phyloP scores from a whole-genome alignment of 2,113 vertebrate species.

The Globicephala melas region DNA sequence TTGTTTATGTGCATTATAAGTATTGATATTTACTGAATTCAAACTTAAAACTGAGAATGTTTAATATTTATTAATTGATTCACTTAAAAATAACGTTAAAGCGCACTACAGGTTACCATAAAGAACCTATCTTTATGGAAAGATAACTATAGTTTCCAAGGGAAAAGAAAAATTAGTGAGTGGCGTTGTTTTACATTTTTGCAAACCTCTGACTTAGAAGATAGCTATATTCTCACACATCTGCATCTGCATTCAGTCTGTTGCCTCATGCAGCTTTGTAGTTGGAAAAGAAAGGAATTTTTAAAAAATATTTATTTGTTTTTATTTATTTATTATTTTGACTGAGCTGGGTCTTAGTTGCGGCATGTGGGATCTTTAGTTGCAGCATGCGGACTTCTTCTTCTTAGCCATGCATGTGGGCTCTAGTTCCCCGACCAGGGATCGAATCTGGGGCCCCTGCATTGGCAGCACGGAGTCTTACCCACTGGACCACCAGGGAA shows the following conservation, averaged over 20 bases:
- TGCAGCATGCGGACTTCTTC: too few relatives aligned
- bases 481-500: too few relatives aligned
- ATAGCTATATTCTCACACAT: slow-evolving; percentile 1
- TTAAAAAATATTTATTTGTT: too few relatives aligned
- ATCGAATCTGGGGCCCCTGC: too few relatives aligned
- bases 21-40: neutral
- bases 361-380: too few relatives aligned
- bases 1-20: neutral
- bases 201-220: slow-evolving; percentile 28
- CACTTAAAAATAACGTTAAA: slow-evolving; percentile 39
- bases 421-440: too few relatives aligned
- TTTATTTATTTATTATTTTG: too few relatives aligned
- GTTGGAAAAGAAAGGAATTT: neutral
- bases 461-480: too few relatives aligned
- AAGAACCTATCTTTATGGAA: slow-evolving; percentile 33
- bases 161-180: neutral
- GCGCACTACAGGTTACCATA: neutral
- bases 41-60: neutral
- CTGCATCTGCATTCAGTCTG: neutral
- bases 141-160: neutral
- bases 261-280: neutral
- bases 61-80: neutral
- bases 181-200: slow-evolving; percentile 35
- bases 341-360: too few relatives aligned
- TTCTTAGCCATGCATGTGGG: too few relatives aligned